Percentiles rank a stretch among this genome's conserved stretches.
phyloP scores from a whole-genome alignment of 1,140 invertebrate genomes.

The Drosophila jambulina region DNA sequence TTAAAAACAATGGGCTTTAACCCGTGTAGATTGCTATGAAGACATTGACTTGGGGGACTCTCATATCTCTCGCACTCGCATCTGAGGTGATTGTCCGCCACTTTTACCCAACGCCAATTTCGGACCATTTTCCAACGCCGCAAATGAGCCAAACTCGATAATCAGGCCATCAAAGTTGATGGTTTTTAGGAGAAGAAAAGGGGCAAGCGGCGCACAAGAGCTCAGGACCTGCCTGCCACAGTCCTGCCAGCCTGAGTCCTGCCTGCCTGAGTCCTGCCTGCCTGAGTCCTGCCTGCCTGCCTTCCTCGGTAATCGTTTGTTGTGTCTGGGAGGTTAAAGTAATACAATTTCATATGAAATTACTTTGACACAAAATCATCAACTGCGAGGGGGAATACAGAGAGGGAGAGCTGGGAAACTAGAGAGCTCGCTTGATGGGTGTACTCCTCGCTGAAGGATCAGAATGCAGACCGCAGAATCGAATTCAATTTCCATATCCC shows the following conservation, averaged over 20 bases:
- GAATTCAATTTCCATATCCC: conserved; percentile 76
- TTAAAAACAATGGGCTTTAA: not conserved
- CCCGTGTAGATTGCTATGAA: not conserved
- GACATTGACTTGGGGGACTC: conserved; percentile 2
- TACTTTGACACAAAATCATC: conserved; percentile 57
- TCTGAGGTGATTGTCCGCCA: conserved; percentile 33
- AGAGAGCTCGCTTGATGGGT: not conserved
- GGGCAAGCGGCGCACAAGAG: conserved; percentile 13
- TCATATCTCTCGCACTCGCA: not conserved
- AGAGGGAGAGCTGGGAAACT: not conserved
- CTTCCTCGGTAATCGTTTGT: conserved; percentile 57
- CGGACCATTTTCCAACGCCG: conserved; percentile 31
- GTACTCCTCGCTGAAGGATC: not conserved
- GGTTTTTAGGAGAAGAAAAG: conserved; percentile 28
- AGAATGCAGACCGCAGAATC: conserved; percentile 28
- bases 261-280: not conserved
- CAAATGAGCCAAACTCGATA: conserved; percentile 75
- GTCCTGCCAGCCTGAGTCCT: conserved; percentile 8
- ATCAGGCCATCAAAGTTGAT: conserved; percentile 76
- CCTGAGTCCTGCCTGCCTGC: not conserved
- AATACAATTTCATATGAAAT: conserved; percentile 73
- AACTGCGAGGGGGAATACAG: not conserved
- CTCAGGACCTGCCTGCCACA: conserved; percentile 2
- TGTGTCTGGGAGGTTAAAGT: conserved; percentile 60
- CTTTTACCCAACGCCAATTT: conserved; percentile 22